phyloP scores from a whole-genome alignment of 2,888 invertebrate species.

The Aricia artaxerxes region DNA sequence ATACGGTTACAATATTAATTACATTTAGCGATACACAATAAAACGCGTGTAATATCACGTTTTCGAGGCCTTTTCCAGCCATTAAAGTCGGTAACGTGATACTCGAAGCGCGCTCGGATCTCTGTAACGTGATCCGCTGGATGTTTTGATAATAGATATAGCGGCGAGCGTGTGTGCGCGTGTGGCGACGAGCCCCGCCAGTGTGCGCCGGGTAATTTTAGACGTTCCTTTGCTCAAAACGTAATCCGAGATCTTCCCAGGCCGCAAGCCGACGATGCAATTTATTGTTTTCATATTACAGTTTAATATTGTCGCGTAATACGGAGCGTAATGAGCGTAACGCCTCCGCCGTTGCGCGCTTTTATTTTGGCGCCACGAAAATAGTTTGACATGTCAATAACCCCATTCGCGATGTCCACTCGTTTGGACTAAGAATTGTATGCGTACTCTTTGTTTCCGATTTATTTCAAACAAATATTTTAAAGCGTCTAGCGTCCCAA shows the following conservation, averaged over 20 bases:
- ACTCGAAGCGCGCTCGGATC: conserved; percentile 79
- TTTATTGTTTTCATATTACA: conserved; percentile 78
- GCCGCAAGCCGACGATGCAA: conserved; percentile 76
- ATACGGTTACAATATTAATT: conserved; percentile 77
- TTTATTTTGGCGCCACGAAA: conserved; percentile 77
- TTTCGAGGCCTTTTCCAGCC: conserved; percentile 81
- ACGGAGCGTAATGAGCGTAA: conserved; percentile 47
- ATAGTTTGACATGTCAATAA: conserved; percentile 79
- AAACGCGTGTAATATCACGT: conserved; percentile 80
- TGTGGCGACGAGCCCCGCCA: conserved; percentile 59
- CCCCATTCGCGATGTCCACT: conserved; percentile 73
- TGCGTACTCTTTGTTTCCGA: conserved; percentile 69
- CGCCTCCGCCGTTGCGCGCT: conserved; percentile 63
- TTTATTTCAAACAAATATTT: conserved; percentile 63
- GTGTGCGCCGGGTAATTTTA: conserved; percentile 79
- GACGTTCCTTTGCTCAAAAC: conserved; percentile 80
- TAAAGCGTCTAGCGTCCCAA: conserved; percentile 60
- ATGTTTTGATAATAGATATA: conserved; percentile 81
- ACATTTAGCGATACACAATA: conserved; percentile 78
- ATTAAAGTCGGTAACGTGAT: conserved; percentile 80
- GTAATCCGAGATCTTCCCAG: conserved; percentile 78
- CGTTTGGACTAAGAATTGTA: conserved; percentile 61
- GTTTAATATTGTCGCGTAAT: conserved; percentile 52
- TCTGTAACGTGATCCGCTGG: conserved; percentile 78
- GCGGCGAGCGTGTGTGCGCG: conserved; percentile 64